Base-by-base conservation (phyloP, 2,888 invertebrate genomes). In the Cacoxenus indagator region DNA sequence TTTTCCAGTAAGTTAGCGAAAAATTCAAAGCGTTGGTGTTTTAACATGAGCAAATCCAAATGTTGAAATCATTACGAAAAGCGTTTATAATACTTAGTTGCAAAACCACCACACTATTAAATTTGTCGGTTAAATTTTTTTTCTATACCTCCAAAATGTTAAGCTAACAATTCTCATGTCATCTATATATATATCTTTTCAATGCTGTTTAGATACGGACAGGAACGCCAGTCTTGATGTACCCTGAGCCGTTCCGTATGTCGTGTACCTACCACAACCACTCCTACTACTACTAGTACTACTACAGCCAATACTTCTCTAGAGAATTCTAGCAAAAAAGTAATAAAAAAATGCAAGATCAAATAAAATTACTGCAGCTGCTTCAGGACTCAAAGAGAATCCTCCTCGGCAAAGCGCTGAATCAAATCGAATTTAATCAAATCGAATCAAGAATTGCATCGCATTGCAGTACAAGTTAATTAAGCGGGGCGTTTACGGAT, bases 151-250 rank as follows among this genome's bases (percentile, higher is more conserved):
- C 75, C 68, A 73, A 78, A 74, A 71, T 68, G 75, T 75, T 76
- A 83, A 74, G 83, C 82, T 83, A 82, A 84, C 84, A 79, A 84
- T 78, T 82, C 75, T 84, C 80, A 80, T 83, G 83, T 83, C 82
- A 84, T 43, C 2, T n/a, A n/a, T n/a, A n/a, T 43, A 43, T 51
- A 51, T 79, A 81, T 84, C 75, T 84, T 83, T 83, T 83, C 72
- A 83, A 83, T 83, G 77, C 84, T 82, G 83, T 83, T 80, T 83
- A 83, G 83, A 83, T 83, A 80, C 79, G 83, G 82, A 84, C 81
- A 78, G 82, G 84, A 84, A 81, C 83, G 77, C 81, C 83, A 83
- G 84, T 83, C 83, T 79, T 77, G 83, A 84, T 83, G 83, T 84
- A 79, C 84, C 83, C 81, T 83, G 83, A 83, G 81, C 81, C 76